phyloP scores from a whole-genome alignment of 2,888 invertebrate genomes.

The Drosophila anomalata region DNA sequence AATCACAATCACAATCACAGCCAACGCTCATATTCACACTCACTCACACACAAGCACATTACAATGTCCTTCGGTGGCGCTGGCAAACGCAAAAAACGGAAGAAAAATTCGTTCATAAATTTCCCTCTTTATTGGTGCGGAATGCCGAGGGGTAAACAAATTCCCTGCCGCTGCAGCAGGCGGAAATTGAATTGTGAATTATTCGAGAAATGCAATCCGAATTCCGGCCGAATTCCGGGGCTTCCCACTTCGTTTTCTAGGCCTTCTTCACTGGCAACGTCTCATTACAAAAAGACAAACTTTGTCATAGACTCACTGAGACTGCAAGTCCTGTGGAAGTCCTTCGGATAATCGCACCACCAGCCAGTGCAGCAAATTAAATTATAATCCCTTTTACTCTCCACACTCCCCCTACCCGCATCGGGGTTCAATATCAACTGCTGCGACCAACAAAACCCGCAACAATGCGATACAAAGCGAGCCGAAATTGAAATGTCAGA shows the following conservation, averaged over 20 bases:
- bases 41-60: constrained; percentile 29
- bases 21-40: background rate
- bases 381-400: constrained; percentile 45
- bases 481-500: constrained; percentile 54
- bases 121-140: constrained; percentile 56
- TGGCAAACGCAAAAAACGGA: constrained; percentile 30
- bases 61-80: constrained; percentile 51
- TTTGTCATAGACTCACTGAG: constrained; percentile 38
- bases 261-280: constrained; percentile 29
- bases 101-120: constrained; percentile 62
- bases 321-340: constrained; percentile 6
- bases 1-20: background rate
- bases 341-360: constrained; percentile 33
- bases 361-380: constrained; percentile 52
- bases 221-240: constrained; percentile 60
- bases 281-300: constrained; percentile 61
- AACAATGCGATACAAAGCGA: constrained; percentile 40
- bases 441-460: constrained; percentile 29
- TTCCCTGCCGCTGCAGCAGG: constrained; percentile 53
- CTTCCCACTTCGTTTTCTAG: constrained; percentile 58
- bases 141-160: constrained; percentile 59
- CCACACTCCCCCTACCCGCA: background rate
- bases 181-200: constrained; percentile 79
- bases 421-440: constrained; percentile 26
- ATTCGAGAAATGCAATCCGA: constrained; percentile 64